phyloP scores from a whole-genome alignment of 2,888 invertebrate species.

The Cryptocephalus primarius region DNA sequence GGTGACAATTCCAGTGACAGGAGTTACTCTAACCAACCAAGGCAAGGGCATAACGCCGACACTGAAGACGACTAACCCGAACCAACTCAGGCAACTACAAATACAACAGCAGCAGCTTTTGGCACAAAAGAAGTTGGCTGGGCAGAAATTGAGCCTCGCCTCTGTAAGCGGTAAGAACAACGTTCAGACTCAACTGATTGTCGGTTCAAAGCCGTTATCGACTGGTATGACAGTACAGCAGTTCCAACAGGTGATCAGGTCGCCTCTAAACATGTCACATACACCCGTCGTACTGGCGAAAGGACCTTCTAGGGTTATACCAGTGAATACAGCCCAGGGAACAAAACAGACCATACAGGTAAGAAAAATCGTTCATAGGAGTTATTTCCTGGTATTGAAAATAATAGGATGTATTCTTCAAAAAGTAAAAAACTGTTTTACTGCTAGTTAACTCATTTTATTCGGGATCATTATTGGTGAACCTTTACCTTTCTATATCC shows the following conservation, averaged over 20 bases:
- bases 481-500: too few species aligned
- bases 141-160: conserved; percentile 51
- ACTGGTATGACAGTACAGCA: conserved; percentile 62
- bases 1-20: conserved; percentile 44
- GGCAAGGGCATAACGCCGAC: conserved; percentile 37
- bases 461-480: not conserved
- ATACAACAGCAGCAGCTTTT: conserved; percentile 46
- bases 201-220: conserved; percentile 47
- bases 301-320: conserved; percentile 53
- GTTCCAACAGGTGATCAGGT: conserved; percentile 52
- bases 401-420: not conserved
- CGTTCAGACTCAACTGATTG: conserved; percentile 57
- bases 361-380: conserved; percentile 2
- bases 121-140: conserved; percentile 43
- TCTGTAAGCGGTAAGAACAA: conserved; percentile 32
- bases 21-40: conserved; percentile 37
- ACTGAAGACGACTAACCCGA: conserved; percentile 43
- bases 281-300: conserved; percentile 52
- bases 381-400: not conserved
- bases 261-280: conserved; percentile 41
- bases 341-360: conserved; percentile 53
- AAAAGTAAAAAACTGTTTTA: not conserved
- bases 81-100: conserved; percentile 54
- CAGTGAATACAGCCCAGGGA: conserved; percentile 45
- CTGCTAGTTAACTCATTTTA: not conserved